Conservation (phyloP, 92 coral and sea anemone species). For the Actinernus sp. region DNA sequence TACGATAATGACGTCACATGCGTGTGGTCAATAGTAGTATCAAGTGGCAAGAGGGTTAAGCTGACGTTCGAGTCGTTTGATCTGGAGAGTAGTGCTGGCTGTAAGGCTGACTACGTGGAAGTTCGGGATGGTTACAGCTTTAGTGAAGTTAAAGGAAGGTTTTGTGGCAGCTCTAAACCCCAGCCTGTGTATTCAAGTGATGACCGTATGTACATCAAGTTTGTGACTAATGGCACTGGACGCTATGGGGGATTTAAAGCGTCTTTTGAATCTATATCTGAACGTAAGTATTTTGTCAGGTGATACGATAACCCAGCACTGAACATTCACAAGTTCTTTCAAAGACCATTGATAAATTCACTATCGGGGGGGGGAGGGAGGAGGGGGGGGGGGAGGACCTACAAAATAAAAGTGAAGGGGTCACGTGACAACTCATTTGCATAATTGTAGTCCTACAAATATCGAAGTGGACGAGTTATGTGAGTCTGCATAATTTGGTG, state of each 20-base stretch:
- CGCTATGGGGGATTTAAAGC: conserved; percentile 85
- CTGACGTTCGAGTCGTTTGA: no score
- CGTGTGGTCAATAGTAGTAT: conserved; percentile 32
- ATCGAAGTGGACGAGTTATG: no score
- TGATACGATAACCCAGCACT: no score
- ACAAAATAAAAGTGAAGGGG: no score
- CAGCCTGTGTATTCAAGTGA: conserved; percentile 37
- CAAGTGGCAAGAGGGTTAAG: conserved; percentile 55
- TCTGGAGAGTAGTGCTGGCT: conserved; percentile 39
- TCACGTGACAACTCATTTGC: no score
- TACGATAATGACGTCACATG: conserved; percentile 48
- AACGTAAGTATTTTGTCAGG: conserved; percentile 21
- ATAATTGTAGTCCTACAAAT: no score
- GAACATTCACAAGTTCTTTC: no score
- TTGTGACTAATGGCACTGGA: conserved; percentile 50
- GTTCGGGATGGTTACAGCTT: conserved; percentile 29
- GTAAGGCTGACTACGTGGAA: conserved; percentile 61
- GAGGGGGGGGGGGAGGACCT: no score
- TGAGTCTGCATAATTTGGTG: no score
- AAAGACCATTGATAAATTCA: no score
- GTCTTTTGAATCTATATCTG: conserved; percentile 35
- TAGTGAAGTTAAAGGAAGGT: conserved; percentile 47
- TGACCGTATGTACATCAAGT: conserved; percentile 41
- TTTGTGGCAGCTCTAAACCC: conserved; percentile 45
- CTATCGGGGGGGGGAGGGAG: no score